Evolutionary conservation across 2,113 vertebrate genomes (phyloP).

Genomic region (Probosciger aterrimus): DNA sequence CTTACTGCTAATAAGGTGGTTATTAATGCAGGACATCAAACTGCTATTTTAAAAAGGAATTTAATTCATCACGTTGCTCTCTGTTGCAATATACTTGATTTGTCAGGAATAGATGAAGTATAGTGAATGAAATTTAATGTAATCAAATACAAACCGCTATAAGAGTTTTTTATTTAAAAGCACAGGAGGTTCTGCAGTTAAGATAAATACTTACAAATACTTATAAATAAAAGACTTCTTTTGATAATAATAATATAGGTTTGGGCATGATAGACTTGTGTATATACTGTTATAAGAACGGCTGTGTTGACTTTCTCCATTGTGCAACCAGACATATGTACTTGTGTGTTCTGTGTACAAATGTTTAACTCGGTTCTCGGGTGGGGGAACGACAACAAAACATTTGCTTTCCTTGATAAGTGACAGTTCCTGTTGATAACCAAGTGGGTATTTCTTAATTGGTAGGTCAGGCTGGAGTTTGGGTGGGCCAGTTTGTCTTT

Average conservation of each 20-base stretch:
- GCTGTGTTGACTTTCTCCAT: slow-evolving; percentile 69
- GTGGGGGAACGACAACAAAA: not conserved
- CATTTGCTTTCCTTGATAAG: not conserved
- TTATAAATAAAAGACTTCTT: not conserved
- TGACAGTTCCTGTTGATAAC: not conserved
- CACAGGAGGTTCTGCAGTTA: not conserved
- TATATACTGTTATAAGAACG: slow-evolving; percentile 67
- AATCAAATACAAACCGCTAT: not conserved
- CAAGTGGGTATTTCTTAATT: not conserved
- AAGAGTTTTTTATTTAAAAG: not conserved
- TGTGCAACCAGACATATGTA: slow-evolving; percentile 74
- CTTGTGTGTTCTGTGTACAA: slow-evolving; percentile 25
- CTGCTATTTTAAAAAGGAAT: not conserved
- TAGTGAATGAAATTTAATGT: not conserved
- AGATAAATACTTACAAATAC: not conserved
- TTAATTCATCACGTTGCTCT: not conserved
- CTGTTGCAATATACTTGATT: not conserved
- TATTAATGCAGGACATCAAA: not conserved
- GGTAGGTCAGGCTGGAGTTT: not conserved
- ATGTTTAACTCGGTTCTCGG: slow-evolving; percentile 71
- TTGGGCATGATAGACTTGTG: slow-evolving; percentile 59
- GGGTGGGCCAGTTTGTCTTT: not conserved
- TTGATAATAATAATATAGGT: not conserved
- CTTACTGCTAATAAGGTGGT: not conserved
- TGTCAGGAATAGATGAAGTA: not conserved